A percentile compares a stretch with the other conserved stretches of the same genome.
Evolutionary conservation across 2,888 invertebrate species (phyloP).

Genomic region (Dorcus parallelipipedus): DNA sequence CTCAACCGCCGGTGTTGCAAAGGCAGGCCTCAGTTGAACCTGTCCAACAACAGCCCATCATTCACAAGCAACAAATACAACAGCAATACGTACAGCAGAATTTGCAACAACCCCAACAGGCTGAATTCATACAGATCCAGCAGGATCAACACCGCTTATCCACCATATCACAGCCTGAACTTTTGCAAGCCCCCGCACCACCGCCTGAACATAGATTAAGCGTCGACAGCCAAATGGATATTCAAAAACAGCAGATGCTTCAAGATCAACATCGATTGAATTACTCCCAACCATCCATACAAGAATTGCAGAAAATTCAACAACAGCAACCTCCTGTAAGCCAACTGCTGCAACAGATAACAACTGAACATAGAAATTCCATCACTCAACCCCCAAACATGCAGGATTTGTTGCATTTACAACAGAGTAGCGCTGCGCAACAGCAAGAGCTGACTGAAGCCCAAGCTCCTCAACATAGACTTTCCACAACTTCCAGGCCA

Average conservation of each 20-base stretch:
- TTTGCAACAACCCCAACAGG: conserved; percentile 42
- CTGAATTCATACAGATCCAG: conserved; percentile 31
- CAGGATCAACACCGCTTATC: conserved; percentile 41
- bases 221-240: conserved; percentile 44
- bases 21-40: conserved; percentile 25
- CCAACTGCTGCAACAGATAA: conserved; percentile 15
- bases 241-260: conserved; percentile 35
- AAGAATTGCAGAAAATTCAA: conserved; percentile 31
- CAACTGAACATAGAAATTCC: conserved; percentile 27
- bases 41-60: conserved; percentile 37
- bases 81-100: conserved; percentile 41
- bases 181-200: conserved; percentile 29
- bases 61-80: conserved; percentile 38
- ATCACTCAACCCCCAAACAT: conserved; percentile 28
- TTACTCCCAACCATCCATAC: conserved; percentile 25
- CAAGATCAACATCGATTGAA: conserved; percentile 30
- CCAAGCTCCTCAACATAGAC: conserved; percentile 19
- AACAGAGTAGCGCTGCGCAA: conserved; percentile 21
- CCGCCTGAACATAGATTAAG: conserved; percentile 36
- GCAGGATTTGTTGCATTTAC: conserved; percentile 29
- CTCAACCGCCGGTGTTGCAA: conserved; percentile 19
- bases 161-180: conserved; percentile 44
- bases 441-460: conserved; percentile 36
- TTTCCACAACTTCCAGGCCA: conserved; percentile 20
- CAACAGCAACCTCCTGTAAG: conserved; percentile 23